A percentile compares a stretch with the other conserved stretches of the same genome.
Evolutionary conservation across 2,888 invertebrate species (phyloP).

Genomic region (Dyspetes luteomarginatus): DNA sequence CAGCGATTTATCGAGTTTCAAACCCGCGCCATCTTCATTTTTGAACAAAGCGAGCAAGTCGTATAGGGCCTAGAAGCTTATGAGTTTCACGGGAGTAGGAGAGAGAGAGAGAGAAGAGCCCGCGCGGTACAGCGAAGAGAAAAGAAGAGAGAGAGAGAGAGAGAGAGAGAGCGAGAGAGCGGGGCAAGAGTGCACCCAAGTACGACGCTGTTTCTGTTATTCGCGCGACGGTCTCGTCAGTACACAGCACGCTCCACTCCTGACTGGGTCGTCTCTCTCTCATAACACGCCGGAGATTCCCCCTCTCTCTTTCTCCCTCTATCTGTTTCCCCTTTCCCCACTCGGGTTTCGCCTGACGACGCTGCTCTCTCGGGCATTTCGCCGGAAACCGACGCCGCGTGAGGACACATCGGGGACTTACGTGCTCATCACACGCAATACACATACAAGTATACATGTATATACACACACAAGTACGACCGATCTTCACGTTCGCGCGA

Average conservation of each 20-base stretch:
- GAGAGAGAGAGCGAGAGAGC: not conserved
- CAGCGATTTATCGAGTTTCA: slow-evolving; percentile 84
- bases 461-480: slow-evolving; percentile 35
- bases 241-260: slow-evolving; percentile 81
- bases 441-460: slow-evolving; percentile 30
- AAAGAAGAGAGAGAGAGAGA: slow-evolving; percentile 42
- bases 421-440: slow-evolving; percentile 46
- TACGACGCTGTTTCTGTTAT: slow-evolving; percentile 83
- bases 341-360: slow-evolving; percentile 78
- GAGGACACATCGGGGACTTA: slow-evolving; percentile 72
- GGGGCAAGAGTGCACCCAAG: slow-evolving; percentile 23
- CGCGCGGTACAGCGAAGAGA: slow-evolving; percentile 40
- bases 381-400: slow-evolving; percentile 83
- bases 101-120: slow-evolving; percentile 25
- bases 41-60: slow-evolving; percentile 87
- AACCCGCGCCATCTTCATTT: slow-evolving; percentile 93
- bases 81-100: slow-evolving; percentile 39
- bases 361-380: slow-evolving; percentile 81
- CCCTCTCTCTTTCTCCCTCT: slow-evolving; percentile 24
- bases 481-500: slow-evolving; percentile 63
- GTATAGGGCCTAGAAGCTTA: slow-evolving; percentile 61
- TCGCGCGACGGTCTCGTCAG: slow-evolving; percentile 85
- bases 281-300: slow-evolving; percentile 49
- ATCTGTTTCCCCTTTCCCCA: slow-evolving; percentile 30
- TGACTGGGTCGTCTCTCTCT: slow-evolving; percentile 69